Percentiles rank a stretch among this genome's conserved stretches.
These are phyloP conservation scores for Globia sparganii DNA, from an alignment of 2,888 invertebrate genomes.

Conservation along the genomic window DNA sequence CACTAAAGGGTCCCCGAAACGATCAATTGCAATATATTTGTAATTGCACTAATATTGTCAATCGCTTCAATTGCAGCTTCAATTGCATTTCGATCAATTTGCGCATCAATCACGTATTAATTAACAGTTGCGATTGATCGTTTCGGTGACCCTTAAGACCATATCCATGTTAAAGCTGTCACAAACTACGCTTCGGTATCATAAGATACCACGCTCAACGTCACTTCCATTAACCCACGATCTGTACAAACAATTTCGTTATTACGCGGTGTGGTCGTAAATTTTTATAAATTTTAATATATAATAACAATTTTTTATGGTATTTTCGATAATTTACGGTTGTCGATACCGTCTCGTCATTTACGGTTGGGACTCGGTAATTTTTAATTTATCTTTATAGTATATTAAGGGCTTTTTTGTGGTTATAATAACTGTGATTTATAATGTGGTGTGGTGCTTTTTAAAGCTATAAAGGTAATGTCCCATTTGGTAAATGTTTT, in stretches of 20 bases:
- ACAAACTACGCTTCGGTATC: background rate
- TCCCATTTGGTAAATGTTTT: constrained; percentile 8
- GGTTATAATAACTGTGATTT: constrained; percentile 38
- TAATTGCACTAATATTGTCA: background rate
- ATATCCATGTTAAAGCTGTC: too few species aligned
- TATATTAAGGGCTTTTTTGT: constrained; percentile 34
- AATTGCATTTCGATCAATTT: background rate
- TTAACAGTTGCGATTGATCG: background rate
- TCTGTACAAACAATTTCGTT: constrained; percentile 37
- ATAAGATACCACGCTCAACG: constrained; percentile 4
- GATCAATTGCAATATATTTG: background rate
- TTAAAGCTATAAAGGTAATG: constrained; percentile 15
- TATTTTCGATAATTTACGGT: constrained; percentile 58
- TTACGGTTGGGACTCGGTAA: constrained; percentile 46
- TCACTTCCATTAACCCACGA: constrained; percentile 22
- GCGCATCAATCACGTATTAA: background rate
- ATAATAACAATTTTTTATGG: constrained; percentile 62
- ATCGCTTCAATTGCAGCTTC: background rate
- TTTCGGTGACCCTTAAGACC: background rate
- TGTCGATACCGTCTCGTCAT: constrained; percentile 55
- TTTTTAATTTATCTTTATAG: constrained; percentile 58
- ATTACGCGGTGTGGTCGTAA: constrained; percentile 47
- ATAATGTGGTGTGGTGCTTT: constrained; percentile 22
- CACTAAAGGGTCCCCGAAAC: background rate
- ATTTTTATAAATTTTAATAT: constrained; percentile 63